phyloP scores from a whole-genome alignment of 2,888 invertebrate species.

The Osedax frankpressi region DNA sequence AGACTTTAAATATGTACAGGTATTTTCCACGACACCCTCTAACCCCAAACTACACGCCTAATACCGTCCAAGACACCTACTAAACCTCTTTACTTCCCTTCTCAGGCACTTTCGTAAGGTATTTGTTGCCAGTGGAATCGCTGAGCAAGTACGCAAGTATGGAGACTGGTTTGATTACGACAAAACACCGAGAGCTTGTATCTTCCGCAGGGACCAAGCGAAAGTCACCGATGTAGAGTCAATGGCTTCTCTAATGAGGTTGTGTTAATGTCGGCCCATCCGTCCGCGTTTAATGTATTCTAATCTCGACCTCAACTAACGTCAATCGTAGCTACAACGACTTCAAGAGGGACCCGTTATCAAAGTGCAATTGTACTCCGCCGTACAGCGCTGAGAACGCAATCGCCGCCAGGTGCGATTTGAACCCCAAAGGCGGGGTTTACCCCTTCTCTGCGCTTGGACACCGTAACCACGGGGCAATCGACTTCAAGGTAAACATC shows the following conservation, averaged over 20 bases:
- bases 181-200: conserved; percentile 56
- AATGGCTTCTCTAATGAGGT: conserved; percentile 53
- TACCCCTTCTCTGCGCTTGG: conserved; percentile 59
- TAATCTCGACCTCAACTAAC: too few species aligned
- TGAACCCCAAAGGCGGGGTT: conserved; percentile 59
- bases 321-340: conserved; percentile 60
- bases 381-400: conserved; percentile 63
- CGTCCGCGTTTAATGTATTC: conserved; percentile 5
- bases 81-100: too few species aligned
- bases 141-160: conserved; percentile 50
- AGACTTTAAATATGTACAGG: too few species aligned
- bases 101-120: conserved; percentile 53
- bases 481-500: conserved; percentile 60
- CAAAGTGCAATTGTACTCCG: conserved; percentile 58
- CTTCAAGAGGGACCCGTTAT: conserved; percentile 57
- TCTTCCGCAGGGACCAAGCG: conserved; percentile 54
- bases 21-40: too few species aligned
- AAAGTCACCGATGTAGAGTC: conserved; percentile 52
- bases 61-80: too few species aligned
- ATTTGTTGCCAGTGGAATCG: conserved; percentile 55
- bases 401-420: conserved; percentile 59
- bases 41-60: too few species aligned
- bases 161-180: conserved; percentile 57
- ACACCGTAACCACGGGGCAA: conserved; percentile 59
- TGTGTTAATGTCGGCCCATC: too few species aligned